A percentile compares a stretch with the other conserved stretches of the same genome.
Evolutionary conservation across 2,113 vertebrate genomes (phyloP).

Genomic region (human): GRCh38 chr11:132715501-132716000

Average conservation of each 20-base stretch:
- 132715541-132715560: not conserved
- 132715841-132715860: not conserved
- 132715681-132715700: too few species aligned
- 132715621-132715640: not conserved
- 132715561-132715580: not conserved
- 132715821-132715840: not conserved
- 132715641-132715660: too few species aligned
- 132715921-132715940: not conserved
- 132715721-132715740: not conserved
- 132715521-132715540: not conserved
- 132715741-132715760: not conserved
- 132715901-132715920: not conserved
- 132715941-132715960: not conserved
- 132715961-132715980: not conserved
- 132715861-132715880: not conserved
- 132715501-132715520: not conserved
- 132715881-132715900: not conserved
- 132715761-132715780: not conserved
- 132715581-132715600: not conserved
- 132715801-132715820: not conserved
- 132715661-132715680: not conserved
- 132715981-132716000: conserved; percentile 26
- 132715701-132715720: not conserved
- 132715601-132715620: not conserved
- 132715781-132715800: not conserved